These are phyloP conservation scores for Masnerella sp. DNA, from an alignment of 2,888 invertebrate species.

Conservation along the genomic window DNA sequence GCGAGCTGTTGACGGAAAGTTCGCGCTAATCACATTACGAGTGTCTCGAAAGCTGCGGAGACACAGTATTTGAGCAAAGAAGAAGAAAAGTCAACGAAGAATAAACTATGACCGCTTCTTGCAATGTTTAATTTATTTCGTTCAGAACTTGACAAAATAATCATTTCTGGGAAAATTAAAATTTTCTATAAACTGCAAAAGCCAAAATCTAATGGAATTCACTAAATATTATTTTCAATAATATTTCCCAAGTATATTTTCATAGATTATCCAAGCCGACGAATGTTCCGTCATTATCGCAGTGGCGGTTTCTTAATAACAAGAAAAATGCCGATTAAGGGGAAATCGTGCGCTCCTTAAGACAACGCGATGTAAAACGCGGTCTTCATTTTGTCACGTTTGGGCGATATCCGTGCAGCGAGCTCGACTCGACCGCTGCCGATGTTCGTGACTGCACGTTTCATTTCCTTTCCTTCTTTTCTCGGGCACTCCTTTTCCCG, in stretches of 20 bases:
- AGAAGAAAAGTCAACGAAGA: too few relatives aligned
- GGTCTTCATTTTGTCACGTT: constrained; percentile 40
- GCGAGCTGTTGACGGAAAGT: constrained; percentile 24
- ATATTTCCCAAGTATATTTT: background rate
- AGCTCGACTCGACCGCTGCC: constrained; percentile 44
- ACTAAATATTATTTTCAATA: too few relatives aligned
- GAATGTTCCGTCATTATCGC: too few relatives aligned
- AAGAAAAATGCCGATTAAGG: constrained; percentile 41
- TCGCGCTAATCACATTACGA: constrained; percentile 32
- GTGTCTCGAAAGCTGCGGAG: constrained; percentile 18
- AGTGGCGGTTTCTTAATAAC: constrained; percentile 21
- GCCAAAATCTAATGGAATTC: too few relatives aligned
- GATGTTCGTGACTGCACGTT: constrained; percentile 56
- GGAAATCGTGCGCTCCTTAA: constrained; percentile 35
- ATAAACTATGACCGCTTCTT: too few relatives aligned
- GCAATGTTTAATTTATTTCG: too few relatives aligned
- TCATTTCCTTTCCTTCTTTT: constrained; percentile 37
- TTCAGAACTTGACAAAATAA: too few relatives aligned
- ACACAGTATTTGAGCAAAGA: background rate
- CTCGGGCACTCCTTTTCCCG: background rate
- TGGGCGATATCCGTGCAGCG: constrained; percentile 43
- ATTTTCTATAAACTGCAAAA: too few relatives aligned
- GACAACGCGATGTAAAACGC: constrained; percentile 38
- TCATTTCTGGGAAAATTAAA: too few relatives aligned
- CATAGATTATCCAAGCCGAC: constrained; percentile 20